These are phyloP conservation scores for Subacronicta megacephala DNA, from an alignment of 2,888 invertebrate species.

Conservation along the genomic window DNA sequence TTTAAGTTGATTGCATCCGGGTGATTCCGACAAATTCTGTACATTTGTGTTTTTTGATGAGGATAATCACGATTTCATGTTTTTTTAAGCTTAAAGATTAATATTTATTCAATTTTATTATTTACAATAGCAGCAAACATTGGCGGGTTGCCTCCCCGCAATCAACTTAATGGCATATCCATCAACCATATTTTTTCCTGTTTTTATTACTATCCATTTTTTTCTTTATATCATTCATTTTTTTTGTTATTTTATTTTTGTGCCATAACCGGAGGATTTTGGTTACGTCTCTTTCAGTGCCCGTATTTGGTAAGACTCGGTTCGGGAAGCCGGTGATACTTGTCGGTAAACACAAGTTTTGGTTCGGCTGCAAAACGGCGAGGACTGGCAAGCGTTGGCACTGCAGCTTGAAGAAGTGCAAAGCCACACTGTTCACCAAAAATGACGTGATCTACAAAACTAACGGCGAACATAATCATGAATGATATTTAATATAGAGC, in stretches of 20 bases:
- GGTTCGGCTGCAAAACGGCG: neutral
- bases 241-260: constrained; percentile 24
- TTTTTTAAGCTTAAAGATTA: too few relatives aligned
- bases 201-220: neutral
- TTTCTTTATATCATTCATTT: neutral
- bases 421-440: constrained; percentile 63
- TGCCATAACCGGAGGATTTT: constrained; percentile 32
- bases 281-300: constrained; percentile 52
- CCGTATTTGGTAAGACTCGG: constrained; percentile 62
- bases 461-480: constrained; percentile 65
- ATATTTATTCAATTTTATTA: too few relatives aligned
- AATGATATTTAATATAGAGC: constrained; percentile 25
- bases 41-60: too few relatives aligned
- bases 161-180: neutral
- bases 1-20: neutral
- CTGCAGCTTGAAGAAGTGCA: constrained; percentile 61
- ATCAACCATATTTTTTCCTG: constrained; percentile 4
- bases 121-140: neutral
- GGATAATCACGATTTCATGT: too few relatives aligned
- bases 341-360: constrained; percentile 65
- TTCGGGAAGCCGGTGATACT: constrained; percentile 61
- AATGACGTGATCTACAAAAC: constrained; percentile 66
- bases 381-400: constrained; percentile 54
- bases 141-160: neutral
- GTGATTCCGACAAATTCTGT: neutral